Evolutionary conservation across 2,113 vertebrate genomes (phyloP), one percentile per base, ranked within the genome.

Genomic region (Hippocampus guttulatus): DNA sequence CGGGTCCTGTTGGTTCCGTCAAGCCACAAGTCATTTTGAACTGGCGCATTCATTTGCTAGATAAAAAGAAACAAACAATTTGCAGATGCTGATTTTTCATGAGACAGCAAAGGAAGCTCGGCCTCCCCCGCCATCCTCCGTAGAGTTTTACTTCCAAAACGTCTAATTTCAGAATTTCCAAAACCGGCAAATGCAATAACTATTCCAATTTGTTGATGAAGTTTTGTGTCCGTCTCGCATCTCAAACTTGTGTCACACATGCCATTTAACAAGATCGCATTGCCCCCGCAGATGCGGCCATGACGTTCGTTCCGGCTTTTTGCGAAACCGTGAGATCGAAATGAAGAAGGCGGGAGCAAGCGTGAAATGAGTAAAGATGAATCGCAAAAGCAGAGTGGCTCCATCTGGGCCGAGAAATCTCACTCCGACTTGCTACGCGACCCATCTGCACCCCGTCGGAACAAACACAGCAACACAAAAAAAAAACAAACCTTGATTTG

Each of bases 341-440:
- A 38, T 66, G 41, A 70, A n/a, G 12, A 15, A 54, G 6, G 47
- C 21, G 7, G 4, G 16, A 45, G 23, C n/a, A 57, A 20, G 64
- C 3, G 70, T 52, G 45, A 85, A 85, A 88, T 76, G 70, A 65
- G 84, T 73, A 88, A 90, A 90, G 86, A 89, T 92, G 87, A 92
- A 91, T 92, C 88, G 88, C 76, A 61, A 86, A 87, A 88, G 85
- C 79, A 81, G 78, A 81, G 88, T 78, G 40, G 85, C 82, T 78
- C 90, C 91, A 93, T 92, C 91, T 91, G 91, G 89, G 77, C 85
- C 69, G 82, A 90, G 87, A 91, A 89, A 91, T 90, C 86, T 79
- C 88, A 86, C 84, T 89, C 88, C 81, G 83, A 90, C 85, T 85
- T 89, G 89, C 86, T 89, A 85, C 85, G 79, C 85, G 82, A 90